Percentiles rank a stretch among this genome's conserved stretches.
phyloP scores from a whole-genome alignment of 92 coral and sea anemone species.

The Actinernus sp. region DNA sequence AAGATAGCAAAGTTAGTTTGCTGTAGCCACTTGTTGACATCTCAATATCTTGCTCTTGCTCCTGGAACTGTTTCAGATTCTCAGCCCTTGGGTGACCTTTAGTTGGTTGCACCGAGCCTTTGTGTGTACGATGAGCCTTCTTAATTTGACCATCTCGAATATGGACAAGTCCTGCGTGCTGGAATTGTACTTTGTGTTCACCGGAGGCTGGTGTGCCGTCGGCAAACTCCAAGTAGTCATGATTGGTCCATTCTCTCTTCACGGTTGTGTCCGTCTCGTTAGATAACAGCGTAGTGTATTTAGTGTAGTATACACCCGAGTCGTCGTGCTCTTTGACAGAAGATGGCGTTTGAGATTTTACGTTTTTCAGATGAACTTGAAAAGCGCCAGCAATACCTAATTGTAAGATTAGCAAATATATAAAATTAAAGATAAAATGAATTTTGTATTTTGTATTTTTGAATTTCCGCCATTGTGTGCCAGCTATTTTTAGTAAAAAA shows the following conservation, averaged over 20 bases:
- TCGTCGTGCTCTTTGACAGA: slow-evolving; percentile 85
- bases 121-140: slow-evolving; percentile 72
- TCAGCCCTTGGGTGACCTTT: slow-evolving; percentile 78
- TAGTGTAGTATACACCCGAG: slow-evolving; percentile 82
- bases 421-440: no score
- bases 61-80: slow-evolving; percentile 61
- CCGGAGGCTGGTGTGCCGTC: slow-evolving; percentile 87
- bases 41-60: slow-evolving; percentile 82
- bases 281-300: slow-evolving; percentile 57
- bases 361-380: slow-evolving; percentile 66
- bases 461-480: no score
- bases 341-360: slow-evolving; percentile 17
- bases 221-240: slow-evolving; percentile 81
- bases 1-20: slow-evolving; percentile 62
- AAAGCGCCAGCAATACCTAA: slow-evolving; percentile 88
- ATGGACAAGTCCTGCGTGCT: slow-evolving; percentile 69
- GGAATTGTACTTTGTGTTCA: slow-evolving; percentile 80
- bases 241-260: slow-evolving; percentile 86
- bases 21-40: slow-evolving; percentile 87
- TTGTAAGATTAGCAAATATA: no score
- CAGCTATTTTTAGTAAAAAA: no score
- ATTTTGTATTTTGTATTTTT: no score
- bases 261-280: slow-evolving; percentile 79
- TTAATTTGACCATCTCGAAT: slow-evolving; percentile 66
- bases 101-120: slow-evolving; percentile 55